Conservation (phyloP, 2,888 invertebrate genomes). For the Lapara coniferarum region DNA sequence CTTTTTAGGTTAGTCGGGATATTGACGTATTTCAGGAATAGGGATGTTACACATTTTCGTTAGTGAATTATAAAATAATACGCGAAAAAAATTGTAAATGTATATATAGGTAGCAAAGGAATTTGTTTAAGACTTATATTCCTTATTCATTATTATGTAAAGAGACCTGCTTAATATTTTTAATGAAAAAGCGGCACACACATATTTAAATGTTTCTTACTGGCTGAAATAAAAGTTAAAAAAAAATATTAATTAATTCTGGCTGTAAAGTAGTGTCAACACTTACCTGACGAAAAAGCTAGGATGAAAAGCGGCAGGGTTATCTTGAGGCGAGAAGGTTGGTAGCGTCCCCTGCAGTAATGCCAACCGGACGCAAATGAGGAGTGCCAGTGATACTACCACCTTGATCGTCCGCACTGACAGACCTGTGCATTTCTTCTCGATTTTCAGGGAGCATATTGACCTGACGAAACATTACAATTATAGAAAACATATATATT, state of each 20-base stretch:
- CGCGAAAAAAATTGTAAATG: too few species aligned
- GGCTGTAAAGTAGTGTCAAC: neutral
- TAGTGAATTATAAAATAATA: too few species aligned
- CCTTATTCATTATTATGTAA: too few species aligned
- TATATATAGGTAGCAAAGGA: too few species aligned
- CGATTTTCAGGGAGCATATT: conserved; percentile 67
- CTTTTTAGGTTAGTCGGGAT: too few species aligned
- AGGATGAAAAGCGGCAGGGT: conserved; percentile 92
- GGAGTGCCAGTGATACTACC: conserved; percentile 86
- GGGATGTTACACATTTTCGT: too few species aligned
- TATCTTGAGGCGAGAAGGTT: conserved; percentile 92
- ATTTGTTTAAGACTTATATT: too few species aligned
- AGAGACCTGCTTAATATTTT: too few species aligned
- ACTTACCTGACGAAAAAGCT: conserved; percentile 88
- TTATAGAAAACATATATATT: neutral
- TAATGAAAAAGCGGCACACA: too few species aligned
- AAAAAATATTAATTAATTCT: neutral
- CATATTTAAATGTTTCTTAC: too few species aligned
- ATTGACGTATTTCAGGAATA: too few species aligned
- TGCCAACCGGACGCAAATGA: conserved; percentile 88
- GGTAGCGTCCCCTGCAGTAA: conserved; percentile 91
- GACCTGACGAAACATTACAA: conserved; percentile 51
- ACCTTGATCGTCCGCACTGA: conserved; percentile 86
- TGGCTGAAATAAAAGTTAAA: too few species aligned
- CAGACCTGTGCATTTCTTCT: conserved; percentile 78